A percentile compares a stretch with the other conserved stretches of the same genome.
Conservation (phyloP, 2,797 vertebrate genomes). For the Melanotaenia boesemani region DNA sequence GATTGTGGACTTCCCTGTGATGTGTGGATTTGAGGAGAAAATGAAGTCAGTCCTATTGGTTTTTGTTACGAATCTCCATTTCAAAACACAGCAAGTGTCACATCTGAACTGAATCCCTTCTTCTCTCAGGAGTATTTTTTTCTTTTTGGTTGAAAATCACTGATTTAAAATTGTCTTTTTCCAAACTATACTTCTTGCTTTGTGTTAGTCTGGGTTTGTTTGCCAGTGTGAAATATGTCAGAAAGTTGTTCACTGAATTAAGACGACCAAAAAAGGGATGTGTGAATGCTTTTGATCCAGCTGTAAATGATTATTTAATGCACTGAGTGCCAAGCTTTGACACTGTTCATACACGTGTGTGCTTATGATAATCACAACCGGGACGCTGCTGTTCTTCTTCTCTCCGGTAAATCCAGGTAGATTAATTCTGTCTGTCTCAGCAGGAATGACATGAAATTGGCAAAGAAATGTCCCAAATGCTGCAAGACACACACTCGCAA, state of each 20-base stretch:
- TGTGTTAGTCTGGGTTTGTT: not conserved
- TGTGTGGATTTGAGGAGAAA: constrained; percentile 8
- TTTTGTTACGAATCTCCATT: constrained; percentile 20
- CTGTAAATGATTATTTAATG: constrained; percentile 34
- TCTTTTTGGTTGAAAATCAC: not conserved
- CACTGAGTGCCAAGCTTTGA: constrained; percentile 2
- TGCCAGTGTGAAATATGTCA: not conserved
- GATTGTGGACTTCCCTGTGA: constrained; percentile 25
- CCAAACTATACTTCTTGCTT: not conserved
- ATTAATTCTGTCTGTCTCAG: constrained; percentile 51
- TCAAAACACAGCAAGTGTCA: constrained; percentile 11
- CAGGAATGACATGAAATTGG: constrained; percentile 29
- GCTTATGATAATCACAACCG: constrained; percentile 14
- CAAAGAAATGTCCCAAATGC: constrained; percentile 18
- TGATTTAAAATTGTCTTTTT: constrained; percentile 11
- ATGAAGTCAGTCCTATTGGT: not conserved
- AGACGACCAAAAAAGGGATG: constrained; percentile 15
- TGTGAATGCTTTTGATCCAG: constrained; percentile 28
- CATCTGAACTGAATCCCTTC: not conserved
- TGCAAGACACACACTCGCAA: not conserved
- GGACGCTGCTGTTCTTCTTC: constrained; percentile 22
- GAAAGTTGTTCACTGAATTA: constrained; percentile 17
- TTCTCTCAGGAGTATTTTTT: constrained; percentile 15
- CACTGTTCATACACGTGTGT: not conserved
- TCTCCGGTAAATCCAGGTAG: constrained; percentile 52